Base-by-base conservation (phyloP, 37 sponge, comb jelly and placozoan species). In the Bolinopsis microptera region DNA sequence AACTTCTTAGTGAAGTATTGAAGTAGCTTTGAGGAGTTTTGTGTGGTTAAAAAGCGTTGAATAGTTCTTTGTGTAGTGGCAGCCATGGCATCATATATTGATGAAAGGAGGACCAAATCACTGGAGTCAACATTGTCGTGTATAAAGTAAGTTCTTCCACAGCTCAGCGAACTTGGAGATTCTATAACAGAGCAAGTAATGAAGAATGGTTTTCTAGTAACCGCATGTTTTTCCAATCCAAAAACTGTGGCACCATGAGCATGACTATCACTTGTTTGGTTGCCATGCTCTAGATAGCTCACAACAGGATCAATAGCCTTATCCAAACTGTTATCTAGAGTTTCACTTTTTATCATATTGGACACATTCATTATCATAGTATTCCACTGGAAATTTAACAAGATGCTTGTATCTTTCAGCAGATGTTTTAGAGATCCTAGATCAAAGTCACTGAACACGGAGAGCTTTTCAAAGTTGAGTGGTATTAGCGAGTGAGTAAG, bases 391-490 rank as follows among this genome's bases (percentile, higher is more conserved):
- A 36, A 86, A 1, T 41, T 86, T 34, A 86, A 27, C 26, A 86
- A 41, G 2, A 41, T 30, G 26, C 61, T 41, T 28, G 61, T 27
- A 41, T 86, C 90, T n/a, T 35, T 86, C 5, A 86, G 35, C 41
- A 86, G 5, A 24, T 86, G 90, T 41, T 86, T 86, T n/a, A 86
- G 61, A 24, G 90, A 86, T 38, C 90, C 90, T 0, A 86, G n/a
- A 86, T 86, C 90, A 86, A 86, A 86, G 9, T 39, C 25, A 23
- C 24, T 23, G 30, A 41, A 86, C 0, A 86, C 13, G 25, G n/a
- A 3, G 33, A 27, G 27, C 32, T 32, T 35, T 34, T 86, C 61
- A 86, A 86, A 86, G 26, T 86, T 27, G 25, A 86, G 48, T 39
- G 90, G 90, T 25, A 86, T 16, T 27, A 86, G 22, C n/a, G 37